Conservation (phyloP, 2,888 invertebrate species). For the Panopea generosa region DNA sequence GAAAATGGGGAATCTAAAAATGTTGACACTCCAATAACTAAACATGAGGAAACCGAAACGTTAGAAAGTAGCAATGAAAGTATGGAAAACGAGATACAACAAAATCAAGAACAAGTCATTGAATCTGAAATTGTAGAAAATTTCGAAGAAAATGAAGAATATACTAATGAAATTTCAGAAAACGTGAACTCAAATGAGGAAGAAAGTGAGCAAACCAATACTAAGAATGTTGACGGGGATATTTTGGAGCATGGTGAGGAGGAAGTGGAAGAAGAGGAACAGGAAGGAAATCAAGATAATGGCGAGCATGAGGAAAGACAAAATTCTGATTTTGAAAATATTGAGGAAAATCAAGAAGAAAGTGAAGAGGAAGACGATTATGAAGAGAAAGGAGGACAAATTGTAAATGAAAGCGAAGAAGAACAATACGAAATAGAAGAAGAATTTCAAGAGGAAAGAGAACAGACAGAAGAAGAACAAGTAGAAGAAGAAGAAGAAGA, state of each 20-base stretch:
- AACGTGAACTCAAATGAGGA: background rate
- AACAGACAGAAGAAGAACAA: background rate
- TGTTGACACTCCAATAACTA: no score
- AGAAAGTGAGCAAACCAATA: background rate
- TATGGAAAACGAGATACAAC: background rate
- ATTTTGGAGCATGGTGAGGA: background rate
- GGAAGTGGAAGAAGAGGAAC: background rate
- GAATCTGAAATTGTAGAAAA: background rate
- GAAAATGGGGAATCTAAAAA: background rate
- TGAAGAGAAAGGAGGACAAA: background rate
- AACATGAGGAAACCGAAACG: background rate
- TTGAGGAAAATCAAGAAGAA: constrained; percentile 3
- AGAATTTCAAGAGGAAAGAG: background rate
- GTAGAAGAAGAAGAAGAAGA: background rate
- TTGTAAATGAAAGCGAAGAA: background rate
- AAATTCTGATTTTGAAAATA: constrained; percentile 1
- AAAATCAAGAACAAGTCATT: background rate
- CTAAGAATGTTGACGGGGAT: background rate
- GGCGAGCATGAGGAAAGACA: background rate
- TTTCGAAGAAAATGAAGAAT: background rate
- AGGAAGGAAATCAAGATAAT: background rate
- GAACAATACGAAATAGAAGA: background rate
- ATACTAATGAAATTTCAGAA: background rate
- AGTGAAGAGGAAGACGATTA: constrained; percentile 1
- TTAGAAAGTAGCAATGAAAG: background rate